Percentiles rank a stretch among this genome's conserved stretches.
Conservation (phyloP, 2,113 vertebrate genomes). For the Pitta sordida region DNA sequence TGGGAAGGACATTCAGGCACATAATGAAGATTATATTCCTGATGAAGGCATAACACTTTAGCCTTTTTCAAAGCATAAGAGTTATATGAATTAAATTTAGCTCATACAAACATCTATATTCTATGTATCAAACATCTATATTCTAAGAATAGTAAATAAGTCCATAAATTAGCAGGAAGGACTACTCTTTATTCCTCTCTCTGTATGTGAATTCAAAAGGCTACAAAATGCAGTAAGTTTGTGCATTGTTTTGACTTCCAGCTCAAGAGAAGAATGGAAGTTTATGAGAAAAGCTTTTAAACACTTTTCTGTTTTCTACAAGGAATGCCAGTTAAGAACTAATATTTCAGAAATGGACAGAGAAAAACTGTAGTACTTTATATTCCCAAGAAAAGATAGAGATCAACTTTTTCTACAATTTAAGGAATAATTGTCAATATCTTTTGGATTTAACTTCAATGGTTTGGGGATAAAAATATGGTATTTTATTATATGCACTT, state of each 20-base stretch:
- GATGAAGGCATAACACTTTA: background rate
- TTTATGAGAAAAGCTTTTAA: background rate
- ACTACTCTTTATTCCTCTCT: background rate
- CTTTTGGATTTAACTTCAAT: background rate
- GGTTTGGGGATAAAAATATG: background rate
- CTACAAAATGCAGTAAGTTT: background rate
- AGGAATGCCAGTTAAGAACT: background rate
- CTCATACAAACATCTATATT: background rate
- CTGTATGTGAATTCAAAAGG: background rate
- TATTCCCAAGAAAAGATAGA: background rate
- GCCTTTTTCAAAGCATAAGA: background rate
- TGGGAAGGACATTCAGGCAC: background rate
- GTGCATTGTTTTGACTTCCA: background rate
- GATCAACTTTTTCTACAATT: background rate
- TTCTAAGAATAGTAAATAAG: background rate
- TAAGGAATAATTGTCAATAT: background rate
- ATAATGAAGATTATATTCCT: background rate
- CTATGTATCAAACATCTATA: too few relatives aligned
- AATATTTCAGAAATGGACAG: background rate
- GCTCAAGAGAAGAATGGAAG: background rate
- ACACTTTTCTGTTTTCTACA: background rate
- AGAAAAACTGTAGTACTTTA: background rate
- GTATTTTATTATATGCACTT: background rate
- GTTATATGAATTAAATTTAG: background rate
- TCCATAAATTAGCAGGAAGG: background rate